Evolutionary conservation across 2,888 invertebrate species (phyloP), one percentile per base, ranked within the genome.

Genomic region (Oligia strigilis): DNA sequence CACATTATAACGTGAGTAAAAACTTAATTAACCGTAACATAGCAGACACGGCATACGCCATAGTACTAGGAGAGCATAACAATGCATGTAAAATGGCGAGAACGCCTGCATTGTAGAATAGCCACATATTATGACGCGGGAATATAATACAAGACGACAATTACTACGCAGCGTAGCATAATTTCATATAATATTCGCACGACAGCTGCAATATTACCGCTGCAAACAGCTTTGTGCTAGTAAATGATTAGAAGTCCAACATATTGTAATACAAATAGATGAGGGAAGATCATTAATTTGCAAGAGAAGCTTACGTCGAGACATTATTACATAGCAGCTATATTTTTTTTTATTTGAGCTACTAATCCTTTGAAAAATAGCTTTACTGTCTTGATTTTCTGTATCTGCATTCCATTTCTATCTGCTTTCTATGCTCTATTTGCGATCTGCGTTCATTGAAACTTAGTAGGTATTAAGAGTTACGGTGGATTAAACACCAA

Each of bases 11-110:
- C 40, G 60, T 65, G 55, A 83, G 72, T 73, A 80, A 86, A 77
- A 75, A 40, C 69, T 58, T 83, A 77, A 86, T 85, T 86, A 86
- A 80, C 70, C 43, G 49, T 75, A 83, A 78, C 72, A 75, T 77
- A 69, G 49, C 43, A 69, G 13, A 29, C 69, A 64, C 49, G 55
- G 62, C 62, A 75, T 49, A 65, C 29, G 49, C 19, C 6, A 3
- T 19, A 23, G 60, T 83, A 77, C 75, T 23, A 85, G 80, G 43
- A 43, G 49, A 62, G 71, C 75, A 88, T 84, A 84, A 79, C 69
- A 77, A 74, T 65, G 80, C 62, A 84, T n/a, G 69, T 64, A 60
- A 69, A 81, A 73, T 67, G 70, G 60, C 36, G 3, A 29, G 8
- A 19, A 71, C 13, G 14, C 36, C 13, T 55, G 62, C 43, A 64